Conservation (phyloP, 1,140 invertebrate genomes). For the Archivesica marissinica region DNA sequence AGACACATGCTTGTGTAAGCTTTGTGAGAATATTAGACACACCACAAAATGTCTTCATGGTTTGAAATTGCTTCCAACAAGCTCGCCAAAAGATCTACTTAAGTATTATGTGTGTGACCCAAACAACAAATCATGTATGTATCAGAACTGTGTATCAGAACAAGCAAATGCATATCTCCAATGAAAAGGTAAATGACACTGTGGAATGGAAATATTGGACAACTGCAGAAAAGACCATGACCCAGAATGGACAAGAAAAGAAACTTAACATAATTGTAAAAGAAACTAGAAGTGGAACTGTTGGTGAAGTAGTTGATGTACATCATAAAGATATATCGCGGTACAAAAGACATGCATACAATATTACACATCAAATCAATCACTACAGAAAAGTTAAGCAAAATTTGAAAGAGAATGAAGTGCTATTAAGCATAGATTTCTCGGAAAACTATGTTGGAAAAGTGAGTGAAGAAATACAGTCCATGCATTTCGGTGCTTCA, state of each 20-base stretch:
- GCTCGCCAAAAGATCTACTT: background rate
- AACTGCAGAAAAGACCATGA: background rate
- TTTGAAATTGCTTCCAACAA: background rate
- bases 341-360: background rate
- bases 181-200: slow-evolving; percentile 12
- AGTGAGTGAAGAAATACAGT: too few species aligned
- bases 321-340: background rate
- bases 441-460: too few species aligned
- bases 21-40: slow-evolving; percentile 3
- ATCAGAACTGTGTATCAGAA: background rate
- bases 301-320: background rate
- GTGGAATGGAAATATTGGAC: slow-evolving; percentile 26
- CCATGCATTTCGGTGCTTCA: too few species aligned
- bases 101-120: slow-evolving; percentile 17
- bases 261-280: background rate
- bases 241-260: slow-evolving; percentile 1
- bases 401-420: background rate
- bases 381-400: background rate
- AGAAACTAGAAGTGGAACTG: background rate
- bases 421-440: background rate
- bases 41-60: background rate
- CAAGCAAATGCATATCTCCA: background rate
- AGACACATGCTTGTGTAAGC: slow-evolving; percentile 17
- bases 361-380: background rate
- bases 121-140: slow-evolving; percentile 17